Percentiles rank a stretch among this genome's conserved stretches.
Conservation (phyloP, 1,140 invertebrate species). For the Steinernema khuongi region DNA sequence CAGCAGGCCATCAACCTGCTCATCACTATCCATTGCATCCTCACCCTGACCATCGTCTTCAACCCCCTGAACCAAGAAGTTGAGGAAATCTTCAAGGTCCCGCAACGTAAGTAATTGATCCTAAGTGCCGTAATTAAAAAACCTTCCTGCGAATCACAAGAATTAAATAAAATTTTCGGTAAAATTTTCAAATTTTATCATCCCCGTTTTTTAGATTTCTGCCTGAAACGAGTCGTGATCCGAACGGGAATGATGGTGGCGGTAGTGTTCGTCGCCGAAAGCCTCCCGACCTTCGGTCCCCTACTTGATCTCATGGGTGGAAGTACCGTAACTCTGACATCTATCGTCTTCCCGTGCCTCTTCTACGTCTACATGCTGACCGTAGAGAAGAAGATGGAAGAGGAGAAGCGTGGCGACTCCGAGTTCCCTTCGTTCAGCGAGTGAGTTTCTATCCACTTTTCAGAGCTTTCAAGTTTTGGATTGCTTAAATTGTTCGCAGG, state of each 20-base stretch:
- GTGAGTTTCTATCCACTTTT: conserved; percentile 12
- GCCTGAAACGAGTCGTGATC: conserved; percentile 70
- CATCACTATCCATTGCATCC: conserved; percentile 54
- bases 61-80: conserved; percentile 57
- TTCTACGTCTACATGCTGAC: conserved; percentile 51
- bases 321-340: conserved; percentile 69
- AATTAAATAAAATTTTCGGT: no score
- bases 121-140: no score
- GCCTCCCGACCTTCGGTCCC: conserved; percentile 78
- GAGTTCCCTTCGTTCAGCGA: conserved; percentile 20
- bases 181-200: neutral
- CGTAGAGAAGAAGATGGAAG: conserved; percentile 27
- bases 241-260: conserved; percentile 69
- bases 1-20: conserved; percentile 54
- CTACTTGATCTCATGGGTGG: conserved; percentile 77
- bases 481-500: no score
- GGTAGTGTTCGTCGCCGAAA: conserved; percentile 73
- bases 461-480: neutral
- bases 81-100: conserved; percentile 55
- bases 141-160: no score
- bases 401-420: conserved; percentile 12
- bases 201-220: conserved; percentile 68
- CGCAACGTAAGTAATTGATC: conserved; percentile 41
- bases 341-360: conserved; percentile 58
- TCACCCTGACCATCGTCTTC: conserved; percentile 55